phyloP scores from a whole-genome alignment of 2,113 vertebrate species.

The Sceloporus undulatus region DNA sequence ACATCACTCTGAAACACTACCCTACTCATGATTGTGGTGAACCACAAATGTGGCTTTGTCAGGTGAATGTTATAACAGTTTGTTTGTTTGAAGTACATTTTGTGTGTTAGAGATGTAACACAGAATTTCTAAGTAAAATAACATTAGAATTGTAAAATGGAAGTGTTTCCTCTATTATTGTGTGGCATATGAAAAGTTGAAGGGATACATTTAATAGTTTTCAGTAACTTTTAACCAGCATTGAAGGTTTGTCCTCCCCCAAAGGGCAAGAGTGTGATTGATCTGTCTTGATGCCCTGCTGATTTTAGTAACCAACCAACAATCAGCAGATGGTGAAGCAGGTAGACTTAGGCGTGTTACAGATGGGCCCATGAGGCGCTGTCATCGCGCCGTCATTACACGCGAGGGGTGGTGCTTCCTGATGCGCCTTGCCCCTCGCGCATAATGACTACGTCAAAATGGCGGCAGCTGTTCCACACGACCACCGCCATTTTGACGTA shows the following conservation, averaged over 20 bases:
- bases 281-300: not conserved
- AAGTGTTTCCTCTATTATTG: not conserved
- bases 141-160: constrained; percentile 30
- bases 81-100: not conserved
- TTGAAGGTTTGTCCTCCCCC: not conserved
- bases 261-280: not conserved
- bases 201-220: not conserved
- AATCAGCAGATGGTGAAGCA: not conserved
- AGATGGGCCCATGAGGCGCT: too few relatives aligned
- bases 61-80: not conserved
- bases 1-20: not conserved
- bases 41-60: not conserved
- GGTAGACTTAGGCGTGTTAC: not conserved
- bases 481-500: too few relatives aligned
- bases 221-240: not conserved
- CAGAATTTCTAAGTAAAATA: constrained; percentile 1
- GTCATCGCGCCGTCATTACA: too few relatives aligned
- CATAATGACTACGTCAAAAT: too few relatives aligned
- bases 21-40: constrained; percentile 22
- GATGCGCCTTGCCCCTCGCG: too few relatives aligned
- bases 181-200: not conserved
- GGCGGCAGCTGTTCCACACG: too few relatives aligned
- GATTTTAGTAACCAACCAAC: not conserved
- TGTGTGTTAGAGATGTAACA: not conserved
- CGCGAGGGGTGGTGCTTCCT: too few relatives aligned